Evolutionary conservation across 2,888 invertebrate species (phyloP), one percentile per base, ranked within the genome.

Genomic region (Acronicta alni): DNA sequence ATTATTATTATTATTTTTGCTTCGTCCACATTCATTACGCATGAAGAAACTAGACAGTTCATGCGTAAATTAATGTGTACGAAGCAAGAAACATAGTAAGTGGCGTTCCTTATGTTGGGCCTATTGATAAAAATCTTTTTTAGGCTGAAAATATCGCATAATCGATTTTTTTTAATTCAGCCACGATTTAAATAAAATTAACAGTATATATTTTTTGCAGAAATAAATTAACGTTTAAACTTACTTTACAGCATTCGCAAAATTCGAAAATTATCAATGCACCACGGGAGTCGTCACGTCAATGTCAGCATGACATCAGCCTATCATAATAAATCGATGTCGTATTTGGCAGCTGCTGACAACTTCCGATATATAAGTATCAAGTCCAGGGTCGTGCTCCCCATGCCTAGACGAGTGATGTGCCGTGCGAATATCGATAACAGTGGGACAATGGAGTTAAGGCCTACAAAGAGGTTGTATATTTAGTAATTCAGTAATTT

Each of bases 251-350:
- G 46, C 41, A 44, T 30, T 55, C 43, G 42, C 48, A 66, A 15
- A 47, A 58, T 30, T 55, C 43, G 42, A 46, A 66, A 15, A 47
- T 57, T 48, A 67, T 55, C 7, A 6, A 23, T 54, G 60, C 51
- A 57, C 44, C 45, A 59, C 38, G 46, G 17, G 52, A 56, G 32
- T 37, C 35, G 17, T 44, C 49, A 61, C 26, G 43, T 66, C 76
- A 73, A 76, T 75, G 65, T 71, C 62, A 73, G 39, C 44, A 30
- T 76, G 73, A 71, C 70, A 52, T 68, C 66, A 71, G 47, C 51
- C 42, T 35, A 10, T 9, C 42, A 42, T 26, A 39, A 73, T 66
- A 56, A 57, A 53, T 65, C 43, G 49, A 38, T 48, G 57, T 68
- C 64, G 41, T 44, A 60, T 73, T 67, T 61, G 76, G 71, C 54